Base-by-base conservation (phyloP, 2,888 invertebrate species). In the Endotricha flammealis region DNA sequence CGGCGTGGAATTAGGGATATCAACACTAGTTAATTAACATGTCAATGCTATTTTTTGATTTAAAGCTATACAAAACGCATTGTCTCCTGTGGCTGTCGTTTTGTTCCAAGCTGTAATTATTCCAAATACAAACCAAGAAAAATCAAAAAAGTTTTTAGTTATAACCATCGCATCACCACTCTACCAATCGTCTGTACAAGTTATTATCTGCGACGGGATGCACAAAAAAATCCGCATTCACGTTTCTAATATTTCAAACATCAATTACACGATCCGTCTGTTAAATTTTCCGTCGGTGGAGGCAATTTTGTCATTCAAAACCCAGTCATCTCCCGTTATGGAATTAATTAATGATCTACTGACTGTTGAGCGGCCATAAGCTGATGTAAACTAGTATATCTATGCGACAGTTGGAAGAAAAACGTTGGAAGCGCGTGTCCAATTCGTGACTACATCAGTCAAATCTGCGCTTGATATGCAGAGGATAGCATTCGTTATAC, bases 221-320 rank as follows among this genome's bases (percentile, higher is more conserved):
- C n/a, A n/a, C n/a, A n/a, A n/a, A n/a, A n/a, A n/a, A n/a, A n/a
- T n/a, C n/a, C n/a, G n/a, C n/a, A n/a, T 16, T 16, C 16, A 4
- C 6, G 7, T 20, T 7, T 20, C 8, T 70, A 60, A 74, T 72
- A 72, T 69, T 72, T 70, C 71, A 75, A 64, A 64, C 57, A 48
- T 63, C 73, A 76, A 76, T 76, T 75, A 75, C 66, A 56, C 61
- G 57, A 77, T 77, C 64, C 64, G 70, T 76, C 76, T 71, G 59
- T 49, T 52, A 43, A 50, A 54, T 67, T 57, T 50, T 64, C 54
- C 51, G 20, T 20, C 4, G n/a, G 56, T 56, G 53, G 57, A 58
- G 64, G 59, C 55, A 57, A 73, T 76, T 79, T 77, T 73, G 79
- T 75, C 76, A 77, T 77, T 77, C 76, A 73, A 76, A 76, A 75